Base-by-base conservation (phyloP, 1,140 invertebrate species). In the Zaprionus tsacasi region DNA sequence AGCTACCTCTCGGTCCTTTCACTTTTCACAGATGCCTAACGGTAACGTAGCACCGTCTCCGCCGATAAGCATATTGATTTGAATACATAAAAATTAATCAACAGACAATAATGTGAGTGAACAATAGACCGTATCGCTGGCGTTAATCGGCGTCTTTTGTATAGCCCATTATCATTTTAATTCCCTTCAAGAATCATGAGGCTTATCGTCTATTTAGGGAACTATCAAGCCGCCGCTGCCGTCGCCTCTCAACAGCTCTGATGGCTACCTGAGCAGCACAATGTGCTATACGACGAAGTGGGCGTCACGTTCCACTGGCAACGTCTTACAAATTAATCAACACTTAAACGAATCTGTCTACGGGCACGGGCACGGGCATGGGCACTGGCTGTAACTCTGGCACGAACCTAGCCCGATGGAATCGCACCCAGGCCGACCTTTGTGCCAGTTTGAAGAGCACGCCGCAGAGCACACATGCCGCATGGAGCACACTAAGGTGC, bases 281-380 rank as follows among this genome's bases (percentile, higher is more conserved):
- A 70, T 50, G 43, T 40, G 15, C 21, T 64, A 54, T 52, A 52
- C 38, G 45, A 27, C 38, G 45, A 33, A 40, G 83, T 88, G 80
- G 82, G 82, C 77, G 83, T 88, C 57, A 63, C 54, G 60, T 78
- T 15, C 40, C 45, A 60, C 76, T 82, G 43, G 76, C 79, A 86
- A 79, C 66, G 72, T 88, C 45, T 78, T 78, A 87, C 83, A 89
- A 87, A 87, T 87, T 87, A 87, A 87, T 87, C 80, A 83, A 83
- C 80, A 89, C 80, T 48, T 71, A 81, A 89, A 82, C 73, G 79
- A 66, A 55, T 45, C 54, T 79, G 70, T 71, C 77, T 64, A 36
- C 70, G 59, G 54, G 57, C 74, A 52, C 52, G 21, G 12, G 8
- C 13, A 30, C 6, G 27, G 27, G 4, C 25, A 27, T 4, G 4